Base-by-base conservation (phyloP, 2,113 vertebrate species). In the Cinclus cinclus region DNA sequence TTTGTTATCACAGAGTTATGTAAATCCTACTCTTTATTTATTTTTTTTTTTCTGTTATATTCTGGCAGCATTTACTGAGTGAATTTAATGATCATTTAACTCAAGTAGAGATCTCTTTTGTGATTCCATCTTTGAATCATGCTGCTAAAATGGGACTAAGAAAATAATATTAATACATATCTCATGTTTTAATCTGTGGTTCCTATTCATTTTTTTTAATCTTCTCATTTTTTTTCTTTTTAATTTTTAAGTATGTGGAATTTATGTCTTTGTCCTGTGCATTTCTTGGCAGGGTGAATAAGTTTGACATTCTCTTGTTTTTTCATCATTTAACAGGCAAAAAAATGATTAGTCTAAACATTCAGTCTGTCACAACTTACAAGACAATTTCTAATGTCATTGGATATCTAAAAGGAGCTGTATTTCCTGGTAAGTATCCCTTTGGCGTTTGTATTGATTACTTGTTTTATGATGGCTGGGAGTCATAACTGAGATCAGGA, bases 371-470 rank as follows among this genome's bases (percentile, higher is more conserved):
- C 46, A 89, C 98, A 55, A 94, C 97, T 60, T 98, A 98, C 96
- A 98, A 97, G 97, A 98, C 97, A 24, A 96, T 99, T 86, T 98
- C 98, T 96, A 99, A 99, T 67, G 97, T 99, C 71, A 95, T 99
- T 89, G 99, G 99, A 28, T 99, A 98, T 97, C 95, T 99, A 71
- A 99, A 98, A 96, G 99, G 99, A 75, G 93, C 94, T 42, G 95
- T 94, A 27, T 98, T 98, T 97, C 98, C 99, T 96, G 99, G 99
- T 99, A 95, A 96, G 96, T 93, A 41, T 17, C 33, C 31, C 64
- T 82, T 74, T 83, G 68, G 65, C 15, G 25, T 68, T 64, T 79
- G 7, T 55, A 53, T 35, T 3, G 2, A 25, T 76, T 70, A n/a
- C 62, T 87, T 91, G 7, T 83, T 86, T 70, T 8, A 3, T 5